A percentile compares a stretch with the other conserved stretches of the same genome.
Conservation (phyloP, 2,888 invertebrate species). For the Melanostoma mellinum region DNA sequence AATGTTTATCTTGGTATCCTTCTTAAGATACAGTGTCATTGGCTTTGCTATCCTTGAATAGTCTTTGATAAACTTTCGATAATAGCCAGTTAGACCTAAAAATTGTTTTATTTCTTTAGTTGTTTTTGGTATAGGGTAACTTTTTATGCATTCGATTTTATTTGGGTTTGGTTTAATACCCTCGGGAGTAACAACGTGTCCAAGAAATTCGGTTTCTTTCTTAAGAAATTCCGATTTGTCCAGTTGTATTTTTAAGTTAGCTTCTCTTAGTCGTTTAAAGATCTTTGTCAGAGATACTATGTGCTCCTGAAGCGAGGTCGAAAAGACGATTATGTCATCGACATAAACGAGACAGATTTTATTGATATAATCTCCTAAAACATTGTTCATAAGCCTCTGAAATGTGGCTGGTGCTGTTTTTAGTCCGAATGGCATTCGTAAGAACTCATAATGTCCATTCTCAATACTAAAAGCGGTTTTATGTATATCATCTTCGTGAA, state of each 20-base stretch:
- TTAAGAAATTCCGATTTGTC: constrained; percentile 51
- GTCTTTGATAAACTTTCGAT: constrained; percentile 60
- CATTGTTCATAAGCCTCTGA: too few species aligned
- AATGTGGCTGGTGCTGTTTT: too few species aligned
- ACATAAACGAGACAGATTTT: constrained; percentile 72
- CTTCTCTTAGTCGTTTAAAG: constrained; percentile 47
- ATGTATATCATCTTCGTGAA: too few species aligned
- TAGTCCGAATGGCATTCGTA: too few species aligned
- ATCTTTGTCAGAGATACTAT: constrained; percentile 48
- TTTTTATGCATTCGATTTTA: constrained; percentile 24
- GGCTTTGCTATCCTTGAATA: constrained; percentile 59
- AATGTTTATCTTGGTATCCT: constrained; percentile 49
- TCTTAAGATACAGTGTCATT: constrained; percentile 59
- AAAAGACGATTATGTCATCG: constrained; percentile 74
- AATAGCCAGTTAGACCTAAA: constrained; percentile 53
- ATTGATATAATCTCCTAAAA: too few species aligned
- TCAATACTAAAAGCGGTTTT: too few species aligned
- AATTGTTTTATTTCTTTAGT: constrained; percentile 55
- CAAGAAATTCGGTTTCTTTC: constrained; percentile 73
- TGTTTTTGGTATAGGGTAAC: constrained; percentile 63
- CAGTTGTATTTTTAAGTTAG: constrained; percentile 62
- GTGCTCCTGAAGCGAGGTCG: constrained; percentile 67
- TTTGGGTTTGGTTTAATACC: constrained; percentile 33
- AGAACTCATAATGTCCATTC: too few species aligned
- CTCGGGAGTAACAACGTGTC: constrained; percentile 72